Evolutionary conservation across 2,888 invertebrate species (phyloP).

Genomic region (Cyclophora albipunctata): DNA sequence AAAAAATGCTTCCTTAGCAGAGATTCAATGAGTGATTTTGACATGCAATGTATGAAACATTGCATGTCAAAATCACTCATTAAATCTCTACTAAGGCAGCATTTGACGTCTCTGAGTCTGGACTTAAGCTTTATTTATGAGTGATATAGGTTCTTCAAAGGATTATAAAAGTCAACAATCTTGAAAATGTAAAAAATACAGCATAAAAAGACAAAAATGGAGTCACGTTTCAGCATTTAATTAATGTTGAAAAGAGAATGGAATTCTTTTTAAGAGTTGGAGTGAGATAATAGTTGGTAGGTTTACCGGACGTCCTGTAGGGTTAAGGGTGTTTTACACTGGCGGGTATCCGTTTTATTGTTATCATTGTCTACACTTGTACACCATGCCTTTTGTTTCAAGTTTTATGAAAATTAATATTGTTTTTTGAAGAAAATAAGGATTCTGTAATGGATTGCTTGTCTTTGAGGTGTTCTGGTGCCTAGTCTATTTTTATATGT

Average conservation of each 20-base stretch:
- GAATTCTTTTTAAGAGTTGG: slow-evolving; percentile 33
- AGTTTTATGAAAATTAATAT: neutral
- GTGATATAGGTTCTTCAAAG: slow-evolving; percentile 6
- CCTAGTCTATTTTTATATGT: no score
- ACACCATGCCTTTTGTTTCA: no score
- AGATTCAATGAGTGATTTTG: no score
- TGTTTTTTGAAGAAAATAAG: neutral
- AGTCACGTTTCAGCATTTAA: slow-evolving; percentile 42
- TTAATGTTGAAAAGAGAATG: slow-evolving; percentile 32
- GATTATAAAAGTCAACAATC: slow-evolving; percentile 25
- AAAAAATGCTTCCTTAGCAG: no score
- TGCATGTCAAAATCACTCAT: no score
- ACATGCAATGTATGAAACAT: no score
- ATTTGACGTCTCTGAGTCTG: no score
- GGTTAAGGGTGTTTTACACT: slow-evolving; percentile 3
- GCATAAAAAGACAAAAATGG: neutral
- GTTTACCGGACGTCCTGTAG: slow-evolving; percentile 19
- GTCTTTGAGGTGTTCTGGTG: neutral
- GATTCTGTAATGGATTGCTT: no score
- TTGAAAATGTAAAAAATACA: no score
- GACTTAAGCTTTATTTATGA: no score
- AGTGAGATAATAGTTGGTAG: slow-evolving; percentile 36
- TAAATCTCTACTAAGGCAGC: no score
- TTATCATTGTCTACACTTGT: no score
- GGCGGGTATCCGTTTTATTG: neutral